A percentile compares a stretch with the other conserved stretches of the same genome.
Conservation (phyloP, 1,140 invertebrate genomes). For the Holotrichia oblita region DNA sequence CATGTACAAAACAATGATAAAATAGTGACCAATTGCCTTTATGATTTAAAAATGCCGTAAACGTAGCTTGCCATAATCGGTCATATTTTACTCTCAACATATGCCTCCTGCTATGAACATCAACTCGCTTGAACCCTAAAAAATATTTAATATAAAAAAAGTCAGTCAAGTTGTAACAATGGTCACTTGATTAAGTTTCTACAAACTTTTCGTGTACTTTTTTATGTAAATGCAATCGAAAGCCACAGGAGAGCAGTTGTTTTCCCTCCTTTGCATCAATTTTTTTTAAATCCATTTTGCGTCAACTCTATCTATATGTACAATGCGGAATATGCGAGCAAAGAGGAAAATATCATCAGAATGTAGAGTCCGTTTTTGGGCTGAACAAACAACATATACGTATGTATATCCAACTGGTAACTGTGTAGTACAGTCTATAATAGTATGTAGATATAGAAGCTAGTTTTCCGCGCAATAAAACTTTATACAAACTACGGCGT, state of each 20-base stretch:
- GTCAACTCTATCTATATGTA: not conserved
- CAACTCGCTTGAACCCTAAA: too few relatives aligned
- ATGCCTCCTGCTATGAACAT: too few relatives aligned
- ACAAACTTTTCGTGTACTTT: slow-evolving; percentile 58
- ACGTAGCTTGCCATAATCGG: too few relatives aligned
- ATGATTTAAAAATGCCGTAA: too few relatives aligned
- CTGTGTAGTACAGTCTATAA: slow-evolving; percentile 50
- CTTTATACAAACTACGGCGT: slow-evolving; percentile 56
- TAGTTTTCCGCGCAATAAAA: slow-evolving; percentile 59
- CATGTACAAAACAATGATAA: too few relatives aligned
- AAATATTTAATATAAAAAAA: too few relatives aligned
- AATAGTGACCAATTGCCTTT: too few relatives aligned
- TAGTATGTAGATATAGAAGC: slow-evolving; percentile 54
- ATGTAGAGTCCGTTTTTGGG: not conserved
- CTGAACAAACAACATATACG: not conserved
- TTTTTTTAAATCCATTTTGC: not conserved
- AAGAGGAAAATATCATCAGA: too few relatives aligned
- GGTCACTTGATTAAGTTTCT: not conserved
- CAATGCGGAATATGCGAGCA: not conserved
- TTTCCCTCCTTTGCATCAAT: not conserved
- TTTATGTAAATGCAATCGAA: slow-evolving; percentile 57
- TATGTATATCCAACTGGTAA: not conserved
- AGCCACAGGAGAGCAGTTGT: slow-evolving; percentile 44
- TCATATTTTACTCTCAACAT: too few relatives aligned
- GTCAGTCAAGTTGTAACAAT: not conserved